Evolutionary conservation across 2,797 vertebrate species (phyloP).

Genomic region (Phalloptychus januarius): DNA sequence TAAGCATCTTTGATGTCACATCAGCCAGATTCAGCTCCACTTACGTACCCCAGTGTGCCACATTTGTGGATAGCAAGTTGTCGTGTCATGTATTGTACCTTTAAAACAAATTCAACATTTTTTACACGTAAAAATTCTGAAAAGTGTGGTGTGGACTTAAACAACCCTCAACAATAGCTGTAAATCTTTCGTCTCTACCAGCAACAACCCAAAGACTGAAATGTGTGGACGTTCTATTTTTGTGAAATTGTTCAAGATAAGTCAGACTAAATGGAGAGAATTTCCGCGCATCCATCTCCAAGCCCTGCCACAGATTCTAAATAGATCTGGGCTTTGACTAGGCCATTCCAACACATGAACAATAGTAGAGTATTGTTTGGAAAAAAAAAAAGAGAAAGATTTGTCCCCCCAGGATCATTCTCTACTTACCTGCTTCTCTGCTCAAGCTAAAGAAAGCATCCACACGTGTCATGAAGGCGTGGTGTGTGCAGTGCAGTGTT

Average conservation of each 20-base stretch:
- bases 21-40: background rate
- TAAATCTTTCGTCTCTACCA: background rate
- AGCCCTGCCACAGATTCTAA: background rate
- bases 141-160: background rate
- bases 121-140: background rate
- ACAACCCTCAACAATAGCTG: background rate
- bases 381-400: background rate
- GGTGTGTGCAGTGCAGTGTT: background rate
- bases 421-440: background rate
- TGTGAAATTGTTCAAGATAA: background rate
- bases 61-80: conserved; percentile 3
- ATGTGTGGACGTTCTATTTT: background rate
- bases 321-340: background rate
- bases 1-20: conserved; percentile 23
- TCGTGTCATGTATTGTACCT: conserved; percentile 17
- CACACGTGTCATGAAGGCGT: background rate
- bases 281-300: background rate
- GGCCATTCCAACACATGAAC: background rate
- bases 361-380: background rate
- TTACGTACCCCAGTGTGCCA: conserved; percentile 17
- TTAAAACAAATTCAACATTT: background rate
- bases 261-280: background rate
- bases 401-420: background rate
- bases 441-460: background rate
- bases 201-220: background rate